Conservation (phyloP, 2,797 vertebrate genomes). For the Threskiornis aethiopicus region DNA sequence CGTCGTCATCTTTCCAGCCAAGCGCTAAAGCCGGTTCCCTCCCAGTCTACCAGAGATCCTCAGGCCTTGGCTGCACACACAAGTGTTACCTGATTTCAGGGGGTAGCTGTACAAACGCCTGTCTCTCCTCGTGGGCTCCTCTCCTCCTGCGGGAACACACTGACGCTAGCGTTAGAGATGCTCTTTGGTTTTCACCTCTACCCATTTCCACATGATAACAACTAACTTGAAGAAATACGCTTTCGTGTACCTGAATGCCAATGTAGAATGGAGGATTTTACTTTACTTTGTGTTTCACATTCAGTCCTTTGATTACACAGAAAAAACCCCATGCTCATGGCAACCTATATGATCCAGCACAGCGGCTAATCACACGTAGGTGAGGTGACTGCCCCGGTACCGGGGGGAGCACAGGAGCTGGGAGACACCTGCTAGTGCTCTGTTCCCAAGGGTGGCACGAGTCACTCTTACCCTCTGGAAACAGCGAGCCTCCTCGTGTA, state of each 20-base stretch:
- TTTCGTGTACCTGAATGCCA: not conserved
- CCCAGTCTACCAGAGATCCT: not conserved
- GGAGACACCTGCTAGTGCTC: not conserved
- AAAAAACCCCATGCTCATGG: not conserved
- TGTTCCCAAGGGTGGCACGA: not conserved
- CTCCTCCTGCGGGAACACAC: not conserved
- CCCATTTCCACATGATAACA: not conserved
- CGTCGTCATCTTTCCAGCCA: not conserved
- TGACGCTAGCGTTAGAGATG: not conserved
- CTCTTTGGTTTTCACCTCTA: not conserved
- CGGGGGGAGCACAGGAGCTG: rapidly evolving
- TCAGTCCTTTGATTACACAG: not conserved
- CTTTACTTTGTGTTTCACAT: not conserved
- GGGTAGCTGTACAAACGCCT: not conserved
- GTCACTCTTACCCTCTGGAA: not conserved
- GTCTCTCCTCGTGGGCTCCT: not conserved
- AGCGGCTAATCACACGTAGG: not conserved
- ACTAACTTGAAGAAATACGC: not conserved
- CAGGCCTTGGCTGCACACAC: not conserved
- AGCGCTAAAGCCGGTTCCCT: not conserved
- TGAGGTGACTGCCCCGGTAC: not conserved
- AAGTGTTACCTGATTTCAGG: not conserved
- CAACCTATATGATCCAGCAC: not conserved
- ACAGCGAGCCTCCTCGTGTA: not conserved
- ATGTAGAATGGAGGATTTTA: not conserved